Conservation (phyloP, 1,140 invertebrate genomes). For the Heliconius hermathena region DNA sequence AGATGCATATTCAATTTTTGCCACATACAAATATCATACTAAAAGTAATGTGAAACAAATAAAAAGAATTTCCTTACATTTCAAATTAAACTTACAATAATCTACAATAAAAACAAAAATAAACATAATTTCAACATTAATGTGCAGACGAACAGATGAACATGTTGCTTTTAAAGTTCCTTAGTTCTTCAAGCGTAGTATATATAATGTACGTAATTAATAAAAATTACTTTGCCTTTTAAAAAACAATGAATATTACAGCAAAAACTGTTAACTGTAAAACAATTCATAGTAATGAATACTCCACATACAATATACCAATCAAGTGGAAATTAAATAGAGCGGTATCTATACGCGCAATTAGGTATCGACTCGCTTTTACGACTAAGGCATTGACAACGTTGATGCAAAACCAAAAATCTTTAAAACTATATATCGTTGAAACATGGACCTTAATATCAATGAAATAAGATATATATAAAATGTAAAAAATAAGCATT, state of each 20-base stretch:
- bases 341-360: conserved; percentile 70
- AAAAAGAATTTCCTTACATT: not conserved
- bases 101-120: not conserved
- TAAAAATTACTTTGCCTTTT: not conserved
- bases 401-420: conserved; percentile 38
- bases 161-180: not conserved
- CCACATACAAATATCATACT: not conserved
- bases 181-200: not conserved
- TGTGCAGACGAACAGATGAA: not conserved
- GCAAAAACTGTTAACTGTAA: conserved; percentile 32
- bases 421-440: conserved; percentile 18
- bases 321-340: conserved; percentile 76
- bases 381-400: conserved; percentile 69
- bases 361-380: conserved; percentile 69
- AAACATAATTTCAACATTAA: not conserved
- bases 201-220: not conserved
- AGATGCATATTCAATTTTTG: not conserved
- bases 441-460: conserved; percentile 40
- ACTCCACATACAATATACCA: conserved; percentile 60
- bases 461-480: conserved; percentile 23
- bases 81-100: not conserved
- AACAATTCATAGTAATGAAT: conserved; percentile 77
- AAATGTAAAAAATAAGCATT: conserved; percentile 29
- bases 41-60: not conserved
- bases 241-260: not conserved